Conservation (phyloP, 1,140 invertebrate species). For the Leptestheria dahalacensis region DNA sequence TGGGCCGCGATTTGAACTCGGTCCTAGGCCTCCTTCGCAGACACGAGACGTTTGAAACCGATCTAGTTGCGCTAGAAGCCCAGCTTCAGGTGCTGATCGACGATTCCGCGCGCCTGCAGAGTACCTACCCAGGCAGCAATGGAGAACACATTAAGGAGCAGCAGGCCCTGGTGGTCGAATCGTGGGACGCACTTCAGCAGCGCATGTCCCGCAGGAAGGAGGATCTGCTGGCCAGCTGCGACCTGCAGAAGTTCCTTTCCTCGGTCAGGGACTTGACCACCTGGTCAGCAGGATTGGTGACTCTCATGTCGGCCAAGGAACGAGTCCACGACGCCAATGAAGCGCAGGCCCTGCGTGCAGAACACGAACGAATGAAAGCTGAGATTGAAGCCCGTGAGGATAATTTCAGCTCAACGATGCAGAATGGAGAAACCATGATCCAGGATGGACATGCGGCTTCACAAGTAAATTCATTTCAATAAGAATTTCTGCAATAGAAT, state of each 20-base stretch:
- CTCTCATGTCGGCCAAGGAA: slow-evolving; percentile 63
- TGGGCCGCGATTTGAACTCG: slow-evolving; percentile 75
- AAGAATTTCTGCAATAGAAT: slow-evolving; percentile 26
- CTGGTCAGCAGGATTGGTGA: slow-evolving; percentile 66
- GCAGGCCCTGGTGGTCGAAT: slow-evolving; percentile 54
- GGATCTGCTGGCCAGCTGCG: slow-evolving; percentile 68
- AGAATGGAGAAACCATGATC: slow-evolving; percentile 68
- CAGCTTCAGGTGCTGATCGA: slow-evolving; percentile 82
- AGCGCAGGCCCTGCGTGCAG: slow-evolving; percentile 69
- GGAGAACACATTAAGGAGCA: slow-evolving; percentile 74
- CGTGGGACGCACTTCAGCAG: slow-evolving; percentile 75
- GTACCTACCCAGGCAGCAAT: slow-evolving; percentile 81
- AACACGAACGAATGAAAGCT: slow-evolving; percentile 79
- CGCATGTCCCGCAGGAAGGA: slow-evolving; percentile 59
- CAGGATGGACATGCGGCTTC: slow-evolving; percentile 69
- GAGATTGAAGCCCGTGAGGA: slow-evolving; percentile 90
- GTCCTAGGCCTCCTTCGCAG: slow-evolving; percentile 64
- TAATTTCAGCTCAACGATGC: slow-evolving; percentile 60
- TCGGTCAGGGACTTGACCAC: slow-evolving; percentile 68
- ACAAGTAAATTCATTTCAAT: slow-evolving; percentile 24
- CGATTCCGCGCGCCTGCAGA: slow-evolving; percentile 72
- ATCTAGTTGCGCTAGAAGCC: slow-evolving; percentile 80
- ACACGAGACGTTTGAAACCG: slow-evolving; percentile 90
- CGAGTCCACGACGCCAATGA: slow-evolving; percentile 70
- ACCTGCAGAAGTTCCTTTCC: slow-evolving; percentile 74